phyloP scores from a whole-genome alignment of 2,888 invertebrate genomes.

The Myathropa florea region DNA sequence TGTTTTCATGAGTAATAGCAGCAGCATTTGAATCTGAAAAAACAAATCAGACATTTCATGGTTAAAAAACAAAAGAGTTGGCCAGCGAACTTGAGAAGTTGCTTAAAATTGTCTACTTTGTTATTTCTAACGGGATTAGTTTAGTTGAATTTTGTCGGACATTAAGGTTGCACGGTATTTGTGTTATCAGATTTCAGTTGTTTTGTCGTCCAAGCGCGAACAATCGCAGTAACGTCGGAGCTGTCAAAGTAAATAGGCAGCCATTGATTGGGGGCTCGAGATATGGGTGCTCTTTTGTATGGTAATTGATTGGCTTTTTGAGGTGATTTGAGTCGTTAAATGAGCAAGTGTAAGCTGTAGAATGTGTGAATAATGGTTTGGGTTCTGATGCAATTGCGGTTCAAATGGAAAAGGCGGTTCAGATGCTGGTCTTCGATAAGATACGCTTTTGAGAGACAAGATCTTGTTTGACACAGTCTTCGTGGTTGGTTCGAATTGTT shows the following conservation, averaged over 20 bases:
- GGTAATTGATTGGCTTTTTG: conserved; percentile 46
- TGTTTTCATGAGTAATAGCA: conserved; percentile 49
- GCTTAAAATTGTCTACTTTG: conserved; percentile 7
- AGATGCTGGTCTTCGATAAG: neutral
- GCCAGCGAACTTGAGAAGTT: conserved; percentile 34
- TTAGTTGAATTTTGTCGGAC: conserved; percentile 1
- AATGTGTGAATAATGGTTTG: neutral
- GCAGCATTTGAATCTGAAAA: conserved; percentile 50
- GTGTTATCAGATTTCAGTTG: conserved; percentile 49
- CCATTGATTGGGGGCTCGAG: conserved; percentile 25
- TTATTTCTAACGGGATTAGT: conserved; percentile 47
- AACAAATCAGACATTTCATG: conserved; percentile 15
- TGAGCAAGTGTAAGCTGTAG: neutral
- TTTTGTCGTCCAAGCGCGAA: conserved; percentile 4
- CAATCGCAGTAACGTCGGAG: conserved; percentile 47
- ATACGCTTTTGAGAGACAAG: neutral
- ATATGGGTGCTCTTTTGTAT: conserved; percentile 31
- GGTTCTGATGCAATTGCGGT: neutral
- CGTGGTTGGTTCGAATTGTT: neutral
- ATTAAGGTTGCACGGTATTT: conserved; percentile 49
- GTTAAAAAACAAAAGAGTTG: conserved; percentile 60
- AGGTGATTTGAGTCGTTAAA: neutral
- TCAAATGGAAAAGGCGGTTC: neutral
- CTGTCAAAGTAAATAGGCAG: conserved; percentile 29
- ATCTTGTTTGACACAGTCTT: neutral